Evolutionary conservation across 2,113 vertebrate species (phyloP), one percentile per base, ranked within the genome.

Genomic region (Rhinichthys klamathensis): DNA sequence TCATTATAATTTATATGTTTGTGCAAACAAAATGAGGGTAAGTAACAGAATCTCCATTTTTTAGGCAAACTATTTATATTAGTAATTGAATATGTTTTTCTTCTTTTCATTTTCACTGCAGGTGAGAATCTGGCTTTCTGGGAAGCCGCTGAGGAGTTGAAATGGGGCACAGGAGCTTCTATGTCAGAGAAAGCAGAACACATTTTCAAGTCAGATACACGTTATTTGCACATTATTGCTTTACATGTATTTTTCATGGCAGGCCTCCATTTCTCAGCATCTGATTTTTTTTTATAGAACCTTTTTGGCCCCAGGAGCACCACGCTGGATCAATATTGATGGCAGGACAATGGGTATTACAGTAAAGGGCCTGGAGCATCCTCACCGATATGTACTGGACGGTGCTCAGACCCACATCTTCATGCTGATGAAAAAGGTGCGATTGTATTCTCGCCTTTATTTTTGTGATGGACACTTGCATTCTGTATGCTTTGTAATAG

Each of bases 361-460:
- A 0, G 97, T 99, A 87, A 98, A 95, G 85, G 98, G 98, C 44
- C 92, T 99, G 91, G 93, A 96, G 0, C 96, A 97, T 86, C 98
- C 98, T 61, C 98, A 99, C 80, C 97, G 98, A 63, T 97, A 98
- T 0, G 97, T 99, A 81, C 95, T 99, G 87, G 98, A 99, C 0
- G 97, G 96, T 0, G 98, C 98, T 0, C 98, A 99, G 87, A 99
- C 97, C 0, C 98, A 99, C 87, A 97, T 99, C 87, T 99, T 99
- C 90, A 93, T 99, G 96, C 96, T 99, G 86, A 99, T 99, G 98
- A 99, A 99, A 90, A 99, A 99, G 97, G 98, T 99, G 16, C 2
- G 18, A 30, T 56, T 10, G 44, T 49, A 16, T 18, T 51, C 7
- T 15, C 1, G 35, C 7, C 27, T 49, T 83, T 56, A 16, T 88